Conservation (phyloP, 1,140 invertebrate genomes). For the Phortica variegata region DNA sequence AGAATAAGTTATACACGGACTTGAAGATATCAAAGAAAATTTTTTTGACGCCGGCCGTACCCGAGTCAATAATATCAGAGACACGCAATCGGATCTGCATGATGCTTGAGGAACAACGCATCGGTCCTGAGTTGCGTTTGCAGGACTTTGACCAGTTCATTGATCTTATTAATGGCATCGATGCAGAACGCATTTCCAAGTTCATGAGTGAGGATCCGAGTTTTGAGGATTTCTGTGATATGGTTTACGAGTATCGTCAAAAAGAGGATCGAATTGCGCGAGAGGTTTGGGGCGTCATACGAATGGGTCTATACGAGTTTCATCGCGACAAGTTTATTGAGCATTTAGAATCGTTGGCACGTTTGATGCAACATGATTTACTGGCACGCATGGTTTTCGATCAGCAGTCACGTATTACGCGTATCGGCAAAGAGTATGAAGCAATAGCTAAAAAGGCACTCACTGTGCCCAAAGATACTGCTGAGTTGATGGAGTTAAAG, state of each 20-base stretch:
- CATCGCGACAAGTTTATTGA: slow-evolving; percentile 78
- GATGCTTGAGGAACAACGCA: slow-evolving; percentile 70
- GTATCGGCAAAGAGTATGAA: slow-evolving; percentile 83
- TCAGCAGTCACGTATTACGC: slow-evolving; percentile 71
- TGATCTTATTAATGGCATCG: slow-evolving; percentile 72
- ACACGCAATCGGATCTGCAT: slow-evolving; percentile 62
- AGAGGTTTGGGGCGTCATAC: slow-evolving; percentile 67
- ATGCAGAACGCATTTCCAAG: slow-evolving; percentile 64
- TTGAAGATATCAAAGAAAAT: slow-evolving; percentile 37
- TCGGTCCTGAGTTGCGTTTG: slow-evolving; percentile 67
- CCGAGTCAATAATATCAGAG: slow-evolving; percentile 63
- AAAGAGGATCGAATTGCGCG: slow-evolving; percentile 67
- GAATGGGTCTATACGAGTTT: slow-evolving; percentile 84
- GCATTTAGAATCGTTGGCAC: slow-evolving; percentile 68
- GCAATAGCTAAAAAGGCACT: slow-evolving; percentile 76
- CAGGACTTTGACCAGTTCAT: slow-evolving; percentile 82
- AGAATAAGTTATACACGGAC: slow-evolving; percentile 58
- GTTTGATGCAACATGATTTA: slow-evolving; percentile 70
- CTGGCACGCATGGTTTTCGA: slow-evolving; percentile 73
- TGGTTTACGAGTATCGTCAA: slow-evolving; percentile 68
- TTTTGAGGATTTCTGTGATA: slow-evolving; percentile 68
- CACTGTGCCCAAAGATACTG: slow-evolving; percentile 78
- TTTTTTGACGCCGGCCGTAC: slow-evolving; percentile 66
- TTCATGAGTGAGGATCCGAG: slow-evolving; percentile 69
- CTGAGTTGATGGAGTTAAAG: slow-evolving; percentile 80